These are phyloP conservation scores for Oxyruncus cristatus DNA, from an alignment of 2,113 vertebrate species.

Conservation along the genomic window DNA sequence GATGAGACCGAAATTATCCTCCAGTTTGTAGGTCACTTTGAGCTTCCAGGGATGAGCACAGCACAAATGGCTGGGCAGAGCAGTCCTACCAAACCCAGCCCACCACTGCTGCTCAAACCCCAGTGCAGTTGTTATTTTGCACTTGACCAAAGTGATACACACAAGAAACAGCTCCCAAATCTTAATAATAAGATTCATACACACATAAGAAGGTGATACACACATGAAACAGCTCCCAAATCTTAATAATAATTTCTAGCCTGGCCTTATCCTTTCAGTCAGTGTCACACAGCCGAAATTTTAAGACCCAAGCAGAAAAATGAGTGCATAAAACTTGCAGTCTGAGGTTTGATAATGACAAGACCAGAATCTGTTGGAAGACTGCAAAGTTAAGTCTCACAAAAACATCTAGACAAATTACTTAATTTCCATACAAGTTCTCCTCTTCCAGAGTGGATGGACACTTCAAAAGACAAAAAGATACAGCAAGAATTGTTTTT, in stretches of 20 bases:
- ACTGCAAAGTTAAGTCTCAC: slow-evolving; percentile 31
- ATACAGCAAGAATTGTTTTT: slow-evolving; percentile 58
- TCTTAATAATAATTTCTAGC: neutral
- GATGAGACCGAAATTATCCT: neutral
- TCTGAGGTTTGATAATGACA: slow-evolving; percentile 28
- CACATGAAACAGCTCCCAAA: neutral
- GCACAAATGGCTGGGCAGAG: neutral
- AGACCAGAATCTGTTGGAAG: slow-evolving; percentile 23
- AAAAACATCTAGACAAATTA: slow-evolving; percentile 62
- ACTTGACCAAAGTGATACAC: neutral
- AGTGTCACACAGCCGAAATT: neutral
- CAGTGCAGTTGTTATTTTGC: neutral
- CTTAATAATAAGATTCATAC: neutral
- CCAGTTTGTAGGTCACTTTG: neutral
- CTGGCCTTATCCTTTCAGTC: neutral
- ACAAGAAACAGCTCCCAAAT: neutral
- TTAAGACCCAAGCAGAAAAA: slow-evolving; percentile 18
- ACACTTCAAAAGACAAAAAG: slow-evolving; percentile 60
- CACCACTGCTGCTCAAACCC: neutral
- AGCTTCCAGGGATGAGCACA: neutral
- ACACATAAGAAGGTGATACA: neutral
- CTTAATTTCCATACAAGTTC: slow-evolving; percentile 67
- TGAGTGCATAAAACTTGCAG: neutral
- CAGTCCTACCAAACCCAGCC: neutral
- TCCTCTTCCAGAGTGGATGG: slow-evolving; percentile 40